Evolutionary conservation across 1,140 invertebrate genomes (phyloP), one percentile per base, ranked within the genome.

Genomic region (Eriocheir sinensis): DNA sequence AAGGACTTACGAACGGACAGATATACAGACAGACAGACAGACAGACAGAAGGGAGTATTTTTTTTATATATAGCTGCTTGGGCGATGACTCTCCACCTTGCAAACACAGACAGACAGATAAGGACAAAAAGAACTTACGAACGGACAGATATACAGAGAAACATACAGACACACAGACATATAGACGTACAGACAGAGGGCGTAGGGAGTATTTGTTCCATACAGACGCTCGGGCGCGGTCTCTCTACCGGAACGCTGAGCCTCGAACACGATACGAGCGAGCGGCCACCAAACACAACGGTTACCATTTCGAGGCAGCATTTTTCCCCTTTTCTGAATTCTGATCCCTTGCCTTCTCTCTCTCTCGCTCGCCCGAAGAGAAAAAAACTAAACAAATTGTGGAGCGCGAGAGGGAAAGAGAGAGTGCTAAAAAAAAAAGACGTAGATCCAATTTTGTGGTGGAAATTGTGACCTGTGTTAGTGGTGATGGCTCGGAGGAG

Each of bases 241-340:
- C 60, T n/a, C 60, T 4, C 12, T 53, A 9, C 21, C 60, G 3
- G 21, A n/a, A 21, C 60, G 27, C 60, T 1, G 60, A 27, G 1
- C 60, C 27, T n/a, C 21, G 8, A 72, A 72, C 60, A 72, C 60
- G 60, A 72, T 21, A 72, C 60, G 21, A 72, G 60, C 4, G 3
- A 72, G 21, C 12, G 21, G 17, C 27, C 60, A n/a, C 60, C 27
- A n/a, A 72, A 72, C 60, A 27, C 27, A 21, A n/a, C 60, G 6
- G 60, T 72, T 72, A 72, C 60, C 27, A 72, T 72, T 27, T 72
- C 60, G 21, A 72, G 6, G 60, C 12, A 72, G n/a, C 60, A 72
- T 72, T 72, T 72, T n/a, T 72, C 60, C 60, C 60, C 60, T n/a
- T 72, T 72, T 72, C 60, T 27, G 60, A 72, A 72, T 72, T 72